These are phyloP conservation scores for Caenorhabditis sp. DNA, from an alignment of 2,888 invertebrate genomes.

Conservation along the genomic window DNA sequence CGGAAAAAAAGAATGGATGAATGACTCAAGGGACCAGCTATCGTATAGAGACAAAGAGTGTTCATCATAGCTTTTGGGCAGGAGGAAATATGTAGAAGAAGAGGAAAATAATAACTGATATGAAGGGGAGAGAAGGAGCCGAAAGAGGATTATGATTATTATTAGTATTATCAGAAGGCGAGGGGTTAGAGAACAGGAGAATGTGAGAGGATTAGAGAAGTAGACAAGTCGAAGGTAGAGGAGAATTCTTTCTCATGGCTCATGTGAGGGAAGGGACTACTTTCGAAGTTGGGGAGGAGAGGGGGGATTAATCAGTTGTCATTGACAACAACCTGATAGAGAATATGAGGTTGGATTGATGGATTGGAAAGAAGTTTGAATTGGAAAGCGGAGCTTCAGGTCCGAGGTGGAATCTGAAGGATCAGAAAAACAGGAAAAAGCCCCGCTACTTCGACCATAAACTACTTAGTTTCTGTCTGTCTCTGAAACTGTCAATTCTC, in stretches of 20 bases:
- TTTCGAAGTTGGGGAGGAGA: background rate
- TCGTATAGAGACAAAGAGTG: background rate
- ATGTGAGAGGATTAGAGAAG: background rate
- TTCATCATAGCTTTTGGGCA: slow-evolving; percentile 9
- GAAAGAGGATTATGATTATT: slow-evolving; percentile 22
- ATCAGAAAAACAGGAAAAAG: no score
- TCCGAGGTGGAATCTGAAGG: no score
- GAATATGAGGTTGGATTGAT: background rate
- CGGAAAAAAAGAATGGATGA: background rate
- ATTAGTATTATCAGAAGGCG: slow-evolving; percentile 9
- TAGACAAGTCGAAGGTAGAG: slow-evolving; percentile 9
- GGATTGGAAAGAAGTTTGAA: background rate
- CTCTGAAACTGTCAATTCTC: no score
- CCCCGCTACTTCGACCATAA: no score
- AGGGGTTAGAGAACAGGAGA: background rate
- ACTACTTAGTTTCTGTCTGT: no score
- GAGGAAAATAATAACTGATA: slow-evolving; percentile 11
- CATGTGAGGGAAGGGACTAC: slow-evolving; percentile 31
- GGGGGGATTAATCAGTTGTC: slow-evolving; percentile 59
- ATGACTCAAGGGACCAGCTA: background rate
- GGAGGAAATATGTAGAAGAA: background rate
- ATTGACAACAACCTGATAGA: slow-evolving; percentile 37
- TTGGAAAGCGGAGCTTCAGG: no score
- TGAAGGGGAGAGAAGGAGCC: background rate
- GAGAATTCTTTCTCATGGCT: no score